These are phyloP conservation scores for Catostomus latipinnis DNA, from an alignment of 2,797 vertebrate genomes.

Conservation along the genomic window DNA sequence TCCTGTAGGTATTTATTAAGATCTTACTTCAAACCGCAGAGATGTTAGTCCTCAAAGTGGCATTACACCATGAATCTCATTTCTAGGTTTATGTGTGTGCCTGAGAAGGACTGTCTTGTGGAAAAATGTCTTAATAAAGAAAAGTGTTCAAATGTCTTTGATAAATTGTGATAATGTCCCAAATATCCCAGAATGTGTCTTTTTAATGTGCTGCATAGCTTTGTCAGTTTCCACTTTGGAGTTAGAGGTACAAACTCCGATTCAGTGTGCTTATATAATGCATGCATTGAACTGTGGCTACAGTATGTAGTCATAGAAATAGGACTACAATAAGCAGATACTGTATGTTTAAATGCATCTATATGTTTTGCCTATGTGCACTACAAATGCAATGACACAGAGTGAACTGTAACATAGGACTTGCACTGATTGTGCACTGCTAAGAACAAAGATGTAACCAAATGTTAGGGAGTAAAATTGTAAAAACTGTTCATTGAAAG, in stretches of 20 bases:
- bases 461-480: no score
- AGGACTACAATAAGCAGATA: no score
- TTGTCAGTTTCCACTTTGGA: background rate
- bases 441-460: no score
- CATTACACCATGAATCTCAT: slow-evolving; percentile 3
- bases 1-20: slow-evolving; percentile 26
- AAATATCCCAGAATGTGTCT: slow-evolving; percentile 18
- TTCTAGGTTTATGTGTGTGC: background rate
- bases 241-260: background rate
- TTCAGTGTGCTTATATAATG: background rate
- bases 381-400: no score
- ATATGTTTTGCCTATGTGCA: no score
- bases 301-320: no score
- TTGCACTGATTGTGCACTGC: no score
- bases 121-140: background rate
- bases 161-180: background rate
- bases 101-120: background rate
- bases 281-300: background rate
- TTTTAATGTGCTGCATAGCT: background rate
- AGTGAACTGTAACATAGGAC: no score
- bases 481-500: no score
- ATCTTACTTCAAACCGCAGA: slow-evolving; percentile 17
- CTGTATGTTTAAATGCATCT: no score
- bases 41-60: slow-evolving; percentile 11
- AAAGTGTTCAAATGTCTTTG: background rate